Evolutionary conservation across 2,888 invertebrate species (phyloP).

Genomic region (Dascillus cervinus): DNA sequence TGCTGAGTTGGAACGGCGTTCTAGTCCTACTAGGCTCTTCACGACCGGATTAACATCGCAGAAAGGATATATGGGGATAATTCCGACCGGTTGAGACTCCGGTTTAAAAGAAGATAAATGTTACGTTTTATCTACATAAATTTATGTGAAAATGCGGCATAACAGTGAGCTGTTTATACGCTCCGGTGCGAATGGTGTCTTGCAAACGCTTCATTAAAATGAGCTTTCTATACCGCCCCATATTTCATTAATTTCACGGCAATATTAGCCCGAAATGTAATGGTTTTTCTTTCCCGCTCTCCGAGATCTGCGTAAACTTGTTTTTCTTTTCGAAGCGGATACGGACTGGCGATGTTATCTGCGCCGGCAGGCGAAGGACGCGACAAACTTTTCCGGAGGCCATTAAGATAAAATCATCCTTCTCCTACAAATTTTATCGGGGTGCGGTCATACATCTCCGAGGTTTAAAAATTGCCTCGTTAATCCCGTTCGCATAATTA

Average conservation of each 20-base stretch:
- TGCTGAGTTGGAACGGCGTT: constrained; percentile 31
- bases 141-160: constrained; percentile 40
- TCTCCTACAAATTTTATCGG: constrained; percentile 28
- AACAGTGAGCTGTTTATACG: constrained; percentile 40
- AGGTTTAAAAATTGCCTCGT: constrained; percentile 26
- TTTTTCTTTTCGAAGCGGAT: constrained; percentile 30
- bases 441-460: constrained; percentile 28
- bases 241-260: constrained; percentile 30
- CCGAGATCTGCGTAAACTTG: constrained; percentile 29
- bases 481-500: constrained; percentile 10
- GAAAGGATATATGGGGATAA: constrained; percentile 39
- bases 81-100: constrained; percentile 27
- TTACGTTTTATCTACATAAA: constrained; percentile 40
- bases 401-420: constrained; percentile 33
- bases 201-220: too few relatives aligned
- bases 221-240: constrained; percentile 21
- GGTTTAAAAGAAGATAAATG: constrained; percentile 43
- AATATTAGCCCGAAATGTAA: constrained; percentile 29
- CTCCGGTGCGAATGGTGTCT: constrained; percentile 25
- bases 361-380: constrained; percentile 25
- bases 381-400: constrained; percentile 29
- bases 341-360: constrained; percentile 28
- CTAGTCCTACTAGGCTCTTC: constrained; percentile 21
- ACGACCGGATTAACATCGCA: constrained; percentile 38
- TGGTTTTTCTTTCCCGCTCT: constrained; percentile 27